Conservation (phyloP, 1,140 invertebrate species). For the Mercenaria mercenaria region DNA sequence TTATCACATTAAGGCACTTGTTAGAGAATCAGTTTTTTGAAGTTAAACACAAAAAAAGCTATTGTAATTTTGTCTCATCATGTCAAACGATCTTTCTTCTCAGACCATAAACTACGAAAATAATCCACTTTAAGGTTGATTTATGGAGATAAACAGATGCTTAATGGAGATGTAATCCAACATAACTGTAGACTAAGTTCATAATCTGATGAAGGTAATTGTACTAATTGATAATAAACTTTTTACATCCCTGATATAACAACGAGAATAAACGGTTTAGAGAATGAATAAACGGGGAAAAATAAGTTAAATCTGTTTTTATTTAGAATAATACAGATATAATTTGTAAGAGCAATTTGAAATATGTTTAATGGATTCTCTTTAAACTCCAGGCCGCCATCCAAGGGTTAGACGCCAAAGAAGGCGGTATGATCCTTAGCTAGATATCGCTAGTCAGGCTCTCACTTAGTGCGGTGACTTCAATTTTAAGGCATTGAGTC, state of each 20-base stretch:
- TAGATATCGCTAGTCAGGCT: too few relatives aligned
- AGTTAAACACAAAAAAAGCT: neutral
- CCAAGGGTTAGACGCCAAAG: too few relatives aligned
- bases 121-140: conserved; percentile 1
- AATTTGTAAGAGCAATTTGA: too few relatives aligned
- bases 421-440: too few relatives aligned
- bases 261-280: neutral
- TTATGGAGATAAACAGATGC: conserved; percentile 15
- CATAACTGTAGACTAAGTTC: conserved; percentile 19
- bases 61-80: neutral
- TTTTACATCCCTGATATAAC: conserved; percentile 26
- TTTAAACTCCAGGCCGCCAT: too few relatives aligned
- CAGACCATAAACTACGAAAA: conserved; percentile 8
- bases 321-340: too few relatives aligned
- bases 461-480: too few relatives aligned
- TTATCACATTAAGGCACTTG: neutral
- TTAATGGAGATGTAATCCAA: conserved; percentile 4
- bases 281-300: neutral
- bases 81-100: neutral
- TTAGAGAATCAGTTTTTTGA: neutral
- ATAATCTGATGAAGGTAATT: conserved; percentile 25
- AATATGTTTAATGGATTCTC: too few relatives aligned
- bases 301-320: too few relatives aligned
- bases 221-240: conserved; percentile 49
- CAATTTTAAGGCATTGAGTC: too few relatives aligned